Conservation (phyloP, 2,888 invertebrate species). For the Phorcus lineatus region DNA sequence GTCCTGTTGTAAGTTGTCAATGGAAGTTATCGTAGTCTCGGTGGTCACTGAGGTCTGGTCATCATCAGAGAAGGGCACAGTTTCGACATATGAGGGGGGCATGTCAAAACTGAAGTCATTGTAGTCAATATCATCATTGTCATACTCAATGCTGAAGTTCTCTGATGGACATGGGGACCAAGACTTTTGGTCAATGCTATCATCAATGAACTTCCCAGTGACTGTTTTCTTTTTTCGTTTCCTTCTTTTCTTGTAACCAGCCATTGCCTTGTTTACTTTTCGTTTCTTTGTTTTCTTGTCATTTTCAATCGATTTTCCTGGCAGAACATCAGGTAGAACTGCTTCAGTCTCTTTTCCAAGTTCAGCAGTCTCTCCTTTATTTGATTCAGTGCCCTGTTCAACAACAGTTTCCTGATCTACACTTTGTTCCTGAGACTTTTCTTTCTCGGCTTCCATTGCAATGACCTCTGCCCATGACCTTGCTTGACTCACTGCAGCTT, state of each 20-base stretch:
- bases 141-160: slow-evolving; percentile 14
- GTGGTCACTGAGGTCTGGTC: not conserved
- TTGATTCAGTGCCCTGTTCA: not conserved
- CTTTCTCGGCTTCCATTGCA: not conserved
- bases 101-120: slow-evolving; percentile 16
- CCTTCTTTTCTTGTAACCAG: not conserved
- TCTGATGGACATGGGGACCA: slow-evolving; percentile 6
- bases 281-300: not conserved
- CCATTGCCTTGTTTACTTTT: not conserved
- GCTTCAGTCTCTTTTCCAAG: not conserved
- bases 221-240: not conserved
- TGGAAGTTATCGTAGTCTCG: not conserved
- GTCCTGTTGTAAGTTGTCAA: not conserved
- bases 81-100: slow-evolving; percentile 9
- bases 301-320: too few species aligned
- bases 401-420: not conserved
- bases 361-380: not conserved
- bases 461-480: slow-evolving; percentile 8
- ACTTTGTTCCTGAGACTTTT: not conserved
- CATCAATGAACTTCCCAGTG: not conserved
- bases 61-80: slow-evolving; percentile 6
- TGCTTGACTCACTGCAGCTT: not conserved
- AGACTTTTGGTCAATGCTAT: not conserved
- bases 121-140: slow-evolving; percentile 15
- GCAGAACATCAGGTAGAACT: not conserved